Conservation (phyloP, 2,888 invertebrate species). For the Molanna angustata region DNA sequence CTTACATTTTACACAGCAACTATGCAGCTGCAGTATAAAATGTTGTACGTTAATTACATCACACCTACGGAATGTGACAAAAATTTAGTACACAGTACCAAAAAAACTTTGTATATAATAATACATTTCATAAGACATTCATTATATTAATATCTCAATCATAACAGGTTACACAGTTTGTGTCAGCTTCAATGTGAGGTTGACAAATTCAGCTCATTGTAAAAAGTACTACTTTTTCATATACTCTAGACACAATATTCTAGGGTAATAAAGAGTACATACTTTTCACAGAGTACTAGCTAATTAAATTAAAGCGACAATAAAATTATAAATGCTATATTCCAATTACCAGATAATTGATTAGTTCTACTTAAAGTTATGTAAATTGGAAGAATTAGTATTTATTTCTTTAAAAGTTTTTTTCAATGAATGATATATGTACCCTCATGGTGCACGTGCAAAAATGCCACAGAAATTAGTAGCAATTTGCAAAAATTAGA, state of each 20-base stretch:
- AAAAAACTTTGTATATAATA: constrained; percentile 32
- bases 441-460: no score
- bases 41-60: constrained; percentile 19
- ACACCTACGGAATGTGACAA: constrained; percentile 29
- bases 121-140: constrained; percentile 31
- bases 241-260: constrained; percentile 29
- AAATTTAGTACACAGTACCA: constrained; percentile 32
- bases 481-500: no score
- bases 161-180: constrained; percentile 20
- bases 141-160: constrained; percentile 23
- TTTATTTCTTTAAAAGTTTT: no score
- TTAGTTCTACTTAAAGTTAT: no score
- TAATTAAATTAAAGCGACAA: constrained; percentile 10
- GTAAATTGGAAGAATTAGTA: no score
- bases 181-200: constrained; percentile 32
- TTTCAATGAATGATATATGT: no score
- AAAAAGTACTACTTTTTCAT: constrained; percentile 15
- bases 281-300: constrained; percentile 15
- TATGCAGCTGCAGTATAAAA: constrained; percentile 20
- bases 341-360: no score
- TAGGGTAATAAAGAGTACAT: constrained; percentile 32
- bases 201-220: constrained; percentile 15
- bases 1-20: constrained; percentile 13
- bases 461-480: no score
- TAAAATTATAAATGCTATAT: background rate